Evolutionary conservation across 2,797 vertebrate species (phyloP).

Genomic region (Hydrolagus colliei): DNA sequence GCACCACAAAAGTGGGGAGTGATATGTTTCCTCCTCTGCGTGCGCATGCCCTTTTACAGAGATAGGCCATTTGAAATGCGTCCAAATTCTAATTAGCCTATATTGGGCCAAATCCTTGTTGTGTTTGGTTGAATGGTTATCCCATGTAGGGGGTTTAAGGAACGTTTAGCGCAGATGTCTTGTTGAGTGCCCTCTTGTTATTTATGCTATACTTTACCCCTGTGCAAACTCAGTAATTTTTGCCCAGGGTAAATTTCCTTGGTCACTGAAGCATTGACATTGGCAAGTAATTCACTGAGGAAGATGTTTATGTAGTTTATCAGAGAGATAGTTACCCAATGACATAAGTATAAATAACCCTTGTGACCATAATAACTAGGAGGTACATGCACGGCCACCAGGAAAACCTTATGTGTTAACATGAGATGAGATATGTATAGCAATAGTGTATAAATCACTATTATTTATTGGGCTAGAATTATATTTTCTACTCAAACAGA

Average conservation of each 20-base stretch:
- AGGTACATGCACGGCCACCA: background rate
- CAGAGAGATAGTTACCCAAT: background rate
- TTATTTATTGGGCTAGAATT: background rate
- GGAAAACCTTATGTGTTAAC: background rate
- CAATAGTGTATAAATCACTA: background rate
- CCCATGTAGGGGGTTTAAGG: background rate
- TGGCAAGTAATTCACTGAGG: background rate
- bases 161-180: background rate
- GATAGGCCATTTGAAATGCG: background rate
- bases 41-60: slow-evolving; percentile 25
- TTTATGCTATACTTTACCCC: background rate
- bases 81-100: slow-evolving; percentile 23
- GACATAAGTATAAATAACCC: background rate
- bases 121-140: background rate
- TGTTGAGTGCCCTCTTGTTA: background rate
- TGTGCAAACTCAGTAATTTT: background rate
- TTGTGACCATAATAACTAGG: background rate
- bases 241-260: too few species aligned
- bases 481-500: background rate
- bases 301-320: background rate
- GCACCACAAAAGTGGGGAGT: too few species aligned
- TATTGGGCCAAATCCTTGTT: slow-evolving; percentile 18
- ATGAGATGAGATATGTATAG: background rate
- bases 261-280: background rate
- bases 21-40: background rate